Evolutionary conservation across 2,113 vertebrate genomes (phyloP).

Genomic region (Brienomyrus longianalis): DNA sequence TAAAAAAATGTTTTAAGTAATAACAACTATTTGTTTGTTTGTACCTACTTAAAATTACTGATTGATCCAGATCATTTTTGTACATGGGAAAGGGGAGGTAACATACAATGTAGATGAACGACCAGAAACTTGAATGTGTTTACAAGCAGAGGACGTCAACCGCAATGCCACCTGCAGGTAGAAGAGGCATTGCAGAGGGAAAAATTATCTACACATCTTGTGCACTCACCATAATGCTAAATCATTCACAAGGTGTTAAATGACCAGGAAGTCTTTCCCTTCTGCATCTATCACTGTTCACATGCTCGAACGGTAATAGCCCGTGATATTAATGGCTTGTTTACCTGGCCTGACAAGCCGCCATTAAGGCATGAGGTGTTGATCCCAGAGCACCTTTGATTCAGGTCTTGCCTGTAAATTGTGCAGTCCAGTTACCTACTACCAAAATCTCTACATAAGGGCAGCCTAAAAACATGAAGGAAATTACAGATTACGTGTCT

Average conservation of each 20-base stretch:
- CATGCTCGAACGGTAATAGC: neutral
- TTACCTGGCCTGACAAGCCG: neutral
- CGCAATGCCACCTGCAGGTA: neutral
- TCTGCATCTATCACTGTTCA: neutral
- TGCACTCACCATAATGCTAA: neutral
- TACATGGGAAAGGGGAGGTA: neutral
- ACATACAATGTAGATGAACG: neutral
- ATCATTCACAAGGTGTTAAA: conserved; percentile 6
- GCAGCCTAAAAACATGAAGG: neutral
- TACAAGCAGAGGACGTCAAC: neutral
- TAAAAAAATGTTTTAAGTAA: neutral
- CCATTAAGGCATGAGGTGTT: neutral
- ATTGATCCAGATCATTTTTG: neutral
- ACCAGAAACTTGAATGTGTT: neutral
- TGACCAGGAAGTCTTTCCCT: neutral
- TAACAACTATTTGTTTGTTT: neutral
- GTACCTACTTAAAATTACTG: neutral
- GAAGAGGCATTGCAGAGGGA: neutral
- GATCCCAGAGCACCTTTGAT: neutral
- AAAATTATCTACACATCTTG: neutral
- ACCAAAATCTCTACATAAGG: neutral
- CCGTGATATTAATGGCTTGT: neutral
- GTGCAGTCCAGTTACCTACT: neutral
- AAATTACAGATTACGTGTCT: neutral
- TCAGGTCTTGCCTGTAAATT: neutral